Evolutionary conservation across 2,113 vertebrate genomes (phyloP), one percentile per base, ranked within the genome.

Genomic region (Nannobrachium achirus): DNA sequence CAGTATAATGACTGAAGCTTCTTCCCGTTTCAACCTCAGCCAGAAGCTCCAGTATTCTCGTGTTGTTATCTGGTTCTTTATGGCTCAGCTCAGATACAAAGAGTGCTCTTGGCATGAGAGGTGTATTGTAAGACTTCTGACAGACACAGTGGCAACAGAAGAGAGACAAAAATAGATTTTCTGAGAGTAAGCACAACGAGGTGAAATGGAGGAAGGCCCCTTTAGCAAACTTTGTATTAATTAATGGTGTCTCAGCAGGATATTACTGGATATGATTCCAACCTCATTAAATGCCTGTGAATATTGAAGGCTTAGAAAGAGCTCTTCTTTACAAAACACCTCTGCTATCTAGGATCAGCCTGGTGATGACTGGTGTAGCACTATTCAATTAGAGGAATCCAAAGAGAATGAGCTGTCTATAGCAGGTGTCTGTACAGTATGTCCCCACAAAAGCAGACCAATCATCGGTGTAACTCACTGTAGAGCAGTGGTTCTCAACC

Each of bases 211-310:
- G 84, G 69, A 74, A 42, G 60, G 86, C 79, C 71, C 80, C 82
- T 87, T 83, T 69, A 75, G 74, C 66, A 79, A 91, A 58, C 42
- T 87, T 42, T 86, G 81, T 2, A 85, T 92, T 92, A 94, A 93
- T 93, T 92, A 93, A 92, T 88, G 89, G 80, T 88, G 59, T 88
- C 85, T 81, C 86, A 69, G 79, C 69, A 71, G 70, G 71, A 82
- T 63, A 80, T 68, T 69, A 69, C 79, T 75, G 85, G 73, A 71
- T 88, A 67, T 46, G 59, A 74, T 75, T 77, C 68, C 63, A 80
- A 79, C 81, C 76, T 85, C 62, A 63, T 66, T 46, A 57, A 73
- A 64, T 71, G 76, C 84, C 56, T 20, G 42, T 58, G 62, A 58
- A 73, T 84, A 86, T 80, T 79, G 71, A 81, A 66, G 59, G 63